Evolutionary conservation across 2,888 invertebrate genomes (phyloP), one percentile per base, ranked within the genome.

Genomic region (Thysanoteuthis rhombus): DNA sequence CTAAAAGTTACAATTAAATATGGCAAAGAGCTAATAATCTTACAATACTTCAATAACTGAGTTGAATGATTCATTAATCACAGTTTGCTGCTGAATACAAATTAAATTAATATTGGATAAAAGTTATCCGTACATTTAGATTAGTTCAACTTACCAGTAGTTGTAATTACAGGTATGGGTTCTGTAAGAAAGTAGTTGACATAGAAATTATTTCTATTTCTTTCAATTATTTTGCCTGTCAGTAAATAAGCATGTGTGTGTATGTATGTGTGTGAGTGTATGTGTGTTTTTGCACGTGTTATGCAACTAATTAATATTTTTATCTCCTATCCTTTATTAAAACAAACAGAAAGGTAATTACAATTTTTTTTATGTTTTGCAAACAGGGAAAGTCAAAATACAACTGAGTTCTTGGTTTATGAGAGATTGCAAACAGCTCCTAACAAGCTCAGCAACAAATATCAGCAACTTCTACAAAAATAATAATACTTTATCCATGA

Each of bases 171-270:
- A 40, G 92, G 92, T 32, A 19, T 12, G 92, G n/a, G 42, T 39
- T 92, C 92, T 92, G 92, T 92, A 92, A 92, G 92, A 92, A 92
- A 92, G 42, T 92, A 92, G 92, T 36, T 75, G 75, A 75, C 25
- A 75, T 12, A 75, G n/a, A n/a, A 75, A 75, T 75, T 75, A 75
- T 75, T 75, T 75, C 75, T 75, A n/a, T 75, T 75, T 75, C n/a
- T n/a, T 75, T 75, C 12, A 75, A 16, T 36, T n/a, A 75, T 75
- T n/a, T 12, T 75, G 19, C n/a, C n/a, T 36, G 75, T 75, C n/a
- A 75, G 12, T 75, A 19, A 28, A 19, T 58, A 25, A 28, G 28
- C 28, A 19, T 58, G 28, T 58, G 28, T 58, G 28, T 58, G 28
- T 58, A 28, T 58, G 58, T 58, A 28, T 58, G 25, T 58, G 32